Conservation (phyloP, 2,113 vertebrate genomes). For the Sakesphorus luctuosus region DNA sequence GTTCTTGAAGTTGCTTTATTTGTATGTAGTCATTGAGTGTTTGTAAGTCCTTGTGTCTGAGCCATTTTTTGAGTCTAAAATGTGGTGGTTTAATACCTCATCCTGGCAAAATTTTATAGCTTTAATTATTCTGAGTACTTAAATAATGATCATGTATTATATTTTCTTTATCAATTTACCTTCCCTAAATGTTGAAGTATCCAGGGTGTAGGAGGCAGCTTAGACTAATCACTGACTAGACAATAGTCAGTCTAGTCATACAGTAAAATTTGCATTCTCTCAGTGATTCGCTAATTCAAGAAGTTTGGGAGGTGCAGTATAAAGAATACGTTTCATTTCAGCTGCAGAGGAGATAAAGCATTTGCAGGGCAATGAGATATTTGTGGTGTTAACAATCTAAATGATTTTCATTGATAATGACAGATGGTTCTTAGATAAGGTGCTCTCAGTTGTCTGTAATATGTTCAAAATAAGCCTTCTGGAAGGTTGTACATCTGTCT, state of each 20-base stretch:
- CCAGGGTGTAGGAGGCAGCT: not conserved
- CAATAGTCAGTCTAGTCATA: not conserved
- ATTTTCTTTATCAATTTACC: not conserved
- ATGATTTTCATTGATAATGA: conserved; percentile 53
- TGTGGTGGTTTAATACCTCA: not conserved
- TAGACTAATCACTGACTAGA: not conserved
- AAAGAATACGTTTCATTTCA: conserved; percentile 46
- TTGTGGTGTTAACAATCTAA: conserved; percentile 47
- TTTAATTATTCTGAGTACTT: not conserved
- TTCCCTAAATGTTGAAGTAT: not conserved
- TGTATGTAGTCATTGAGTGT: not conserved
- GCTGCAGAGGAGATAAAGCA: not conserved
- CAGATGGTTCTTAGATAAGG: conserved; percentile 59
- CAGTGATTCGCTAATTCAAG: conserved; percentile 1
- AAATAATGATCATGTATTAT: not conserved
- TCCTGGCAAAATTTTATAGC: not conserved
- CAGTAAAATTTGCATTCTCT: not conserved
- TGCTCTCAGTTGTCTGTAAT: not conserved
- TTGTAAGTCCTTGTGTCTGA: not conserved
- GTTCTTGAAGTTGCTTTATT: not conserved
- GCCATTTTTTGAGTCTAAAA: not conserved
- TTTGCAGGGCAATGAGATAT: conserved; percentile 18
- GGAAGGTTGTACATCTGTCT: conserved; percentile 60
- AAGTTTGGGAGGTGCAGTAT: not conserved
- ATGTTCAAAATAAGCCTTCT: conserved; percentile 46